phyloP scores from a whole-genome alignment of 2,888 invertebrate genomes.

The Electrophaes corylata region DNA sequence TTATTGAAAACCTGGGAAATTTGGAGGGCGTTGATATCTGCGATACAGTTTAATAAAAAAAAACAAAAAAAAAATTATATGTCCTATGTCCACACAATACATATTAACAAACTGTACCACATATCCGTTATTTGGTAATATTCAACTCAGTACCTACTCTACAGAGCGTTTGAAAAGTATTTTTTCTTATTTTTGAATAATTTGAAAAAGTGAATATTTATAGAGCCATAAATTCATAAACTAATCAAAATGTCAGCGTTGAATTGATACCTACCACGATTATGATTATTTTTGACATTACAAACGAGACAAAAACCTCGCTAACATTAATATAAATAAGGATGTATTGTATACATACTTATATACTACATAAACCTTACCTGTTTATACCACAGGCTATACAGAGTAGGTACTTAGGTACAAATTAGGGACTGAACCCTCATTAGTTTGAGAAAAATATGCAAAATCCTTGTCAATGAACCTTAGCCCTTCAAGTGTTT shows the following conservation, averaged over 20 bases:
- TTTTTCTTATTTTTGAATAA: background rate
- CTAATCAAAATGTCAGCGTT: background rate
- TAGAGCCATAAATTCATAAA: background rate
- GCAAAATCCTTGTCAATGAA: constrained; percentile 5
- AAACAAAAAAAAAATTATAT: no score
- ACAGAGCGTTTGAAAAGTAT: no score
- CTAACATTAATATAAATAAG: background rate
- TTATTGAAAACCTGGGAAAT: no score
- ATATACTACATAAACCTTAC: background rate
- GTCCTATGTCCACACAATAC: no score
- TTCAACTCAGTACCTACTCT: no score
- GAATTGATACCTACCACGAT: background rate
- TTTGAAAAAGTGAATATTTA: background rate
- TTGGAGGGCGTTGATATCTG: no score
- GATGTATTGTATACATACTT: background rate
- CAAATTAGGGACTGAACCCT: background rate
- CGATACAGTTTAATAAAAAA: no score
- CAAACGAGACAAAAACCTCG: background rate
- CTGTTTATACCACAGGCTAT: no score
- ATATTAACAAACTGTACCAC: no score
- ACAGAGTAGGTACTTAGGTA: background rate
- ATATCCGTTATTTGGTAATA: no score
- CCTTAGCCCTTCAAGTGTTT: constrained; percentile 4
- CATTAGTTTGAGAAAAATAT: background rate
- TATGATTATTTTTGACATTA: no score